Conservation (phyloP, 1,140 invertebrate species). For the Drosophila trapezifrons region DNA sequence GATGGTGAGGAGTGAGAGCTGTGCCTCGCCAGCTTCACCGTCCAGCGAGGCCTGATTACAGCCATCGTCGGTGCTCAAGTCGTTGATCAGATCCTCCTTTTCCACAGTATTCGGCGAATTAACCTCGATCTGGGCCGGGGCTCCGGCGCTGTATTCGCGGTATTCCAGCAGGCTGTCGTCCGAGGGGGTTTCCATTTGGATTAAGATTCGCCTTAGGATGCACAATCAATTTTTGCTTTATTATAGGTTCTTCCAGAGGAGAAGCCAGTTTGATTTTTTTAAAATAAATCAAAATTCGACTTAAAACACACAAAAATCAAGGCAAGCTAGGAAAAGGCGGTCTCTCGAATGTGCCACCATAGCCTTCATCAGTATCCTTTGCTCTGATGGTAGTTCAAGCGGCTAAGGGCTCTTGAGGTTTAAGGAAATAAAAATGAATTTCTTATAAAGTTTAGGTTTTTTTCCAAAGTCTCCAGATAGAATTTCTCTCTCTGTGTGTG, state of each 20-base stretch:
- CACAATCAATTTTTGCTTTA: too few species aligned
- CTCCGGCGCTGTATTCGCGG: constrained; percentile 86
- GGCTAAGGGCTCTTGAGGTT: too few species aligned
- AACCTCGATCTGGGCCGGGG: constrained; percentile 86
- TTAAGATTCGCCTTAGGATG: too few species aligned
- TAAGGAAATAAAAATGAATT: too few species aligned
- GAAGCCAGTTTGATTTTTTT: not conserved
- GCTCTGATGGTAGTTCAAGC: too few species aligned
- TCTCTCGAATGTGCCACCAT: too few species aligned
- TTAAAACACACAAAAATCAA: not conserved
- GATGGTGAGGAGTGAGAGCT: constrained; percentile 87
- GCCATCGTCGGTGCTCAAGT: constrained; percentile 64
- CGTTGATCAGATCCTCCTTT: constrained; percentile 75
- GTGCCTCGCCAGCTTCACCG: constrained; percentile 25
- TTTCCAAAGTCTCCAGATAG: too few species aligned
- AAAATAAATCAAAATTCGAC: not conserved
- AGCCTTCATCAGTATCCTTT: too few species aligned
- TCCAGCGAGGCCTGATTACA: constrained; percentile 14
- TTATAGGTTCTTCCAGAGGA: too few species aligned
- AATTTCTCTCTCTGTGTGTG: not conserved
- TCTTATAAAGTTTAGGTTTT: too few species aligned
- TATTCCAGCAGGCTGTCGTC: constrained; percentile 87
- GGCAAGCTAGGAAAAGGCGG: not conserved
- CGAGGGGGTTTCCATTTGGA: constrained; percentile 65
- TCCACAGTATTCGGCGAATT: constrained; percentile 80